Base-by-base conservation (phyloP, 2,888 invertebrate genomes). In the Eilema caniola region DNA sequence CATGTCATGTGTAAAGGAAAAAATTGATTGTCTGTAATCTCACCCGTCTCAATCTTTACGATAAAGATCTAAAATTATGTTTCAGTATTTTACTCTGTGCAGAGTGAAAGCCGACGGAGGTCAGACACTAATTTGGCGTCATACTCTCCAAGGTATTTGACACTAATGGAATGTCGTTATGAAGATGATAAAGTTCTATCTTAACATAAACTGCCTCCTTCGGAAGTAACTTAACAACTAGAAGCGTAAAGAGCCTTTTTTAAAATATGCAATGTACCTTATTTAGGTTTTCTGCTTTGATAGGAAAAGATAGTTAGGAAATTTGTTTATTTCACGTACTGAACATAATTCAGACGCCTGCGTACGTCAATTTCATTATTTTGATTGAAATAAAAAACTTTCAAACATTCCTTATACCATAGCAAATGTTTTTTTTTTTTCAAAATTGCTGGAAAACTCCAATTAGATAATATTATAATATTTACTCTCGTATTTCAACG, bases 81-180 rank as follows among this genome's bases (percentile, higher is more conserved):
- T 71, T 63, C 41, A 5, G 20, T 56, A 47, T 64, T 62, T 69
- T 16, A 62, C 62, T 75, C 75, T 75, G 66, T 75, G 68, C 70
- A 75, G 79, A 81, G 81, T 82, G 75, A 77, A 78, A 73, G 71
- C 25, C 72, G 75, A 75, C 67, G 79, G 74, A 73, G 75, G 78
- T 76, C 69, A 67, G 86, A 86, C 84, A 81, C 81, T 86, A 85
- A 87, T 87, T 86, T 85, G 86, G 86, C 80, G 78, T 80, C 69
- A 78, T 69, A 70, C 74, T 76, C 73, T 73, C 78, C 75, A 75
- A 77, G 71, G 72, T 77, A 64, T 73, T 80, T 79, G 81, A 82
- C 81, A 78, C 75, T 83, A 84, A 85, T 85, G 82, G 81, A 85
- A 80, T 82, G 78, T 83, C 84, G 78, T 82, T 79, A 81, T 81